A percentile compares a stretch with the other conserved stretches of the same genome.
Evolutionary conservation across 35 echinoderm and acorn worm genomes (phyloP).

Genomic region (Apostichopus californicus): DNA sequence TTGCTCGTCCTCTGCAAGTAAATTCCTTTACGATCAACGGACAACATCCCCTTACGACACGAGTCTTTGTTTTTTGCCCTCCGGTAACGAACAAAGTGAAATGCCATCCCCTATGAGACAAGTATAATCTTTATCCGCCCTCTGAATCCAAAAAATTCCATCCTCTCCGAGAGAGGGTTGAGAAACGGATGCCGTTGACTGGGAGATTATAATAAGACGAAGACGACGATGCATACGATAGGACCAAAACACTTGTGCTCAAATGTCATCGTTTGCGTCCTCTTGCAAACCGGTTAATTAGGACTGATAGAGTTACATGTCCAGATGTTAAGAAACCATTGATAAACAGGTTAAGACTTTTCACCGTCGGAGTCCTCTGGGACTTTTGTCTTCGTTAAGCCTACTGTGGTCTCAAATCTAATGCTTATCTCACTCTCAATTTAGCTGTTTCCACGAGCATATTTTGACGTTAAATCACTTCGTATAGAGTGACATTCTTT

Average conservation of each 20-base stretch:
- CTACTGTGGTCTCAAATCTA: background rate
- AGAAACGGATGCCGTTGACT: conserved; percentile 3
- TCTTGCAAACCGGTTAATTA: background rate
- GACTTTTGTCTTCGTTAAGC: background rate
- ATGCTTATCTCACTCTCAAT: background rate
- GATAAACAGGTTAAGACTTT: background rate
- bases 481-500: background rate
- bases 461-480: background rate
- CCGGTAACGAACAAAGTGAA: background rate
- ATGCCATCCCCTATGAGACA: conserved; percentile 13
- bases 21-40: background rate
- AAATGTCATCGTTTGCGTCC: background rate
- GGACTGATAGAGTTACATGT: conserved; percentile 36
- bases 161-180: conserved; percentile 7
- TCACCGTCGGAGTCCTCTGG: background rate
- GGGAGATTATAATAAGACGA: background rate
- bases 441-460: background rate
- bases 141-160: conserved; percentile 19
- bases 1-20: background rate
- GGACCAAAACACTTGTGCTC: conserved; percentile 31
- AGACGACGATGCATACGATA: conserved; percentile 7
- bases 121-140: background rate
- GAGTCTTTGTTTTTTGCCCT: background rate
- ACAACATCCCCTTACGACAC: background rate
- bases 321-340: conserved; percentile 2